Conservation (phyloP, 2,888 invertebrate genomes). For the Polydrusus cervinus region DNA sequence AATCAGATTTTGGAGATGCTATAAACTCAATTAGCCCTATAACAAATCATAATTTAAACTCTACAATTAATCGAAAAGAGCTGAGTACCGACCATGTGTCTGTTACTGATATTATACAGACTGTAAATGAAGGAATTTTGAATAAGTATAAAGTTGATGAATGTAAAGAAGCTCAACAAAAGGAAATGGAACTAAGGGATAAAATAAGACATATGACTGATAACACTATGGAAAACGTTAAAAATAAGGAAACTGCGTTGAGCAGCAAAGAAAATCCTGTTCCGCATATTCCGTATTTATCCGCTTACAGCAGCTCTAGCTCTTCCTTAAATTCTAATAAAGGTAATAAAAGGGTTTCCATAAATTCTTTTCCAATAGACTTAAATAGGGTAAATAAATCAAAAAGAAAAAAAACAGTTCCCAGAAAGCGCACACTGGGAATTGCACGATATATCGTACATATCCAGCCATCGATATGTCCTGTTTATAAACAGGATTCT, state of each 20-base stretch:
- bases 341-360: background rate
- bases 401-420: background rate
- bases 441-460: background rate
- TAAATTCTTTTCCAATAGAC: background rate
- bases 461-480: too few species aligned
- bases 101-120: slow-evolving; percentile 1
- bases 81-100: background rate
- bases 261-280: background rate
- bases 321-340: background rate
- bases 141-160: background rate
- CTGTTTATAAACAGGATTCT: background rate
- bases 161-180: slow-evolving; percentile 1
- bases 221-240: background rate
- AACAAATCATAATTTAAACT: background rate
- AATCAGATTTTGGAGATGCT: background rate
- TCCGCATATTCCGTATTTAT: background rate
- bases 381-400: background rate
- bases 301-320: background rate
- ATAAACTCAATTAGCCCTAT: background rate
- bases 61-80: too few species aligned
- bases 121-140: background rate
- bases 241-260: background rate
- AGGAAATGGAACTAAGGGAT: background rate
- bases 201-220: background rate
- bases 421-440: background rate